Percentiles rank a stretch among this genome's conserved stretches.
Conservation (phyloP, 2,888 invertebrate genomes). For the Leptinotarsa rubiginosa region DNA sequence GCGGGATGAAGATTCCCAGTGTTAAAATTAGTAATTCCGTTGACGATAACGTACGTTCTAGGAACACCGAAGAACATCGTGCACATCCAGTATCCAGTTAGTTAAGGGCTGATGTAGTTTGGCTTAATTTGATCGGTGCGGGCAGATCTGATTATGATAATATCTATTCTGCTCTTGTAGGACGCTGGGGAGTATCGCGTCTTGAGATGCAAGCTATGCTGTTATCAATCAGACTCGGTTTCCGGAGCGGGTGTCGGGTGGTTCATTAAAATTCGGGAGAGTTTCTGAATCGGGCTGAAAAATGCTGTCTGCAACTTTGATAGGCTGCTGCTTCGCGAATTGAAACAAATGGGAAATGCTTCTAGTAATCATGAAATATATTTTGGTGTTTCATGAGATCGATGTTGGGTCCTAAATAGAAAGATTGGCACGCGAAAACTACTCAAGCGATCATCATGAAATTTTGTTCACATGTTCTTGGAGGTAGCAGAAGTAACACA, state of each 20-base stretch:
- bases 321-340: neutral
- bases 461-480: too few species aligned
- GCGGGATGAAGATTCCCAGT: constrained; percentile 29
- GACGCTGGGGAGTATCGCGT: constrained; percentile 28
- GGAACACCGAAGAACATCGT: constrained; percentile 53
- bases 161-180: constrained; percentile 53
- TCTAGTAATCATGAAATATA: neutral
- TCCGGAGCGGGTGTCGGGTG: neutral
- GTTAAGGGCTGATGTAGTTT: constrained; percentile 64
- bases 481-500: too few species aligned
- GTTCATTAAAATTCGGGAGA: neutral
- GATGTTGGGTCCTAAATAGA: too few species aligned
- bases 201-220: constrained; percentile 12
- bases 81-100: constrained; percentile 62
- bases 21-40: constrained; percentile 42
- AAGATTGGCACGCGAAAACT: too few species aligned
- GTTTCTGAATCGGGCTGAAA: constrained; percentile 2
- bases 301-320: constrained; percentile 6
- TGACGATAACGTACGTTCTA: constrained; percentile 35
- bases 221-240: constrained; percentile 2
- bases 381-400: neutral
- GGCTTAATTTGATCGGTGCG: constrained; percentile 62
- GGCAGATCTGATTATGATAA: constrained; percentile 65
- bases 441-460: too few species aligned
- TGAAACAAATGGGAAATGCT: constrained; percentile 4